Base-by-base conservation (phyloP, 2,797 vertebrate species). In the Decapterus maruadsi region DNA sequence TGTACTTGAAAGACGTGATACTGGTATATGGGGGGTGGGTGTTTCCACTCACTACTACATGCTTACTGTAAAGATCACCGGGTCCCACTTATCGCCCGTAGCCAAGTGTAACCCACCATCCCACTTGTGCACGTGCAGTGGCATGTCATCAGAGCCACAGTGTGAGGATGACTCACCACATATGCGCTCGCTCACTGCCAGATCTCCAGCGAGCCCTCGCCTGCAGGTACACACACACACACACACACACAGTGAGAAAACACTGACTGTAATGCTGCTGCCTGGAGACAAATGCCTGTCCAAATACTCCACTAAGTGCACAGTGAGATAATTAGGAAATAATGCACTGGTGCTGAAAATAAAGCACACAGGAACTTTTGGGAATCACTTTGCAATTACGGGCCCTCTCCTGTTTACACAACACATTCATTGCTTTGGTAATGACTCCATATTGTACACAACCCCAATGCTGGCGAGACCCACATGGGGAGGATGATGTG, bases 291-390 rank as follows among this genome's bases (percentile, higher is more conserved):
- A 87, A 84, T 36, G 77, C 71, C 83, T 67, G 86, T 84, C 82
- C 87, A 88, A 86, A 90, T 50, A 76, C 78, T 70, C 65, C 78
- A 56, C 68, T 72, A 81, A 87, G 74, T 79, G 72, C 81, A 80
- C 80, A 56, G 82, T n/a, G 5, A 87, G 82, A 90, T 93, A 87
- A 93, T 94, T 89, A 87, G 85, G 75, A 90, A 94, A 92, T 87
- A 92, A 92, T 88, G 80, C 85, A 82, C 69, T 64, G 72, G 80
- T 78, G 86, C 88, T 86, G 90, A 91, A 93, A 92, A 88, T 77
- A 77, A 90, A 89, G 79, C 69, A 77, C 79, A 77, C 17, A 13
- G 58, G 71, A 90, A 90, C 84, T 85, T 90, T 81, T 78, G 89
- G 89, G 78, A 90, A 87, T 93, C 64, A 26, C 78, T 86, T 6